Conservation (phyloP, 1,140 invertebrate genomes). For the Calephelis nemesis region DNA sequence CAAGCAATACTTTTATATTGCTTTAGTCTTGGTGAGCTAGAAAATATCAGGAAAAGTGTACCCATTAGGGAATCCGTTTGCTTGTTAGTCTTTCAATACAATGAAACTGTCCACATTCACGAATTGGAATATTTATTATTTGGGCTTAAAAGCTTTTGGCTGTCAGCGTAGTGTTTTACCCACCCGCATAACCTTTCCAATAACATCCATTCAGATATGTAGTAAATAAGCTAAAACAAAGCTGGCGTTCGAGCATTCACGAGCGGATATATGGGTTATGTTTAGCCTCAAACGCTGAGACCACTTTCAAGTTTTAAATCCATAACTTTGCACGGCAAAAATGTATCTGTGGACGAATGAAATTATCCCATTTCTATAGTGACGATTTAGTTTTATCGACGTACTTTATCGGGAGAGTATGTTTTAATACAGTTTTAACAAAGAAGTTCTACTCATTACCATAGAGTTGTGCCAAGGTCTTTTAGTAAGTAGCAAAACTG, state of each 20-base stretch:
- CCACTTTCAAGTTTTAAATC: background rate
- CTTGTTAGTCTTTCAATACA: background rate
- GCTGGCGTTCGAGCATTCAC: slow-evolving; percentile 8
- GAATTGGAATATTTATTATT: no score
- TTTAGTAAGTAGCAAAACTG: no score
- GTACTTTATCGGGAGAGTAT: no score
- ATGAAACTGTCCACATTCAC: background rate
- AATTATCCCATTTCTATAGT: background rate
- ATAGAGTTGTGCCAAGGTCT: no score
- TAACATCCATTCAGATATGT: slow-evolving; percentile 4
- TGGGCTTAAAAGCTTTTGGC: no score
- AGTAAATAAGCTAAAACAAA: slow-evolving; percentile 14
- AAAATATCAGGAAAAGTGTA: no score
- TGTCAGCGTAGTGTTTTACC: background rate
- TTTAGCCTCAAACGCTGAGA: background rate
- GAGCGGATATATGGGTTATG: slow-evolving; percentile 11
- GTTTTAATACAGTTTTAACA: no score
- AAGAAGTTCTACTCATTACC: no score
- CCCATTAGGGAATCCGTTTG: no score
- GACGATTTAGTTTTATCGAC: background rate
- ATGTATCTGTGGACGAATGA: background rate
- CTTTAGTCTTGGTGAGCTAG: no score
- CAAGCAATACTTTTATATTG: no score
- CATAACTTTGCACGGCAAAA: background rate
- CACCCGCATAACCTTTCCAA: background rate